phyloP scores from a whole-genome alignment of 2,797 vertebrate species.

The Phaenicophaeus curvirostris region DNA sequence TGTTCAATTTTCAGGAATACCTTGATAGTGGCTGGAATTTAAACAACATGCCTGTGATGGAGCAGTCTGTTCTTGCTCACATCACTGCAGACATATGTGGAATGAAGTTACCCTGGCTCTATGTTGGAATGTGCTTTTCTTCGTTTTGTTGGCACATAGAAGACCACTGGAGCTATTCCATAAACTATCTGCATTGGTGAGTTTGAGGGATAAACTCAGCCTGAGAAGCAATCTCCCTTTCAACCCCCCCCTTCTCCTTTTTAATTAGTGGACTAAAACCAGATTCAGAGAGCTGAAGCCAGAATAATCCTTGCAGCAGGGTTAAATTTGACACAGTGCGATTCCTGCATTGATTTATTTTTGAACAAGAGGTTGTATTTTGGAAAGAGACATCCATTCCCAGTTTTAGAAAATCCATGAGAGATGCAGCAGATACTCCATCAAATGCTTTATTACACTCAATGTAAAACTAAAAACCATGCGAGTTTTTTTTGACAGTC shows the following conservation, averaged over 20 bases:
- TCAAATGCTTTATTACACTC: constrained; percentile 28
- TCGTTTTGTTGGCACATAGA: constrained; percentile 99
- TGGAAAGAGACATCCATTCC: constrained; percentile 69
- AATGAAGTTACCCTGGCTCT: constrained; percentile 98
- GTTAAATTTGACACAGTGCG: not conserved
- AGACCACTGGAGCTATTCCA: constrained; percentile 99
- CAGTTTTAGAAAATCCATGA: constrained; percentile 27
- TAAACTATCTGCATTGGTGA: constrained; percentile 98
- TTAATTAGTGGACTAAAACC: not conserved
- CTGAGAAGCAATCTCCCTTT: not conserved
- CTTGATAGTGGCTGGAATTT: constrained; percentile 97
- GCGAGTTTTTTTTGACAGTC: not conserved
- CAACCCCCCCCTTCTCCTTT: not conserved
- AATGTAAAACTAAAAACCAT: constrained; percentile 3
- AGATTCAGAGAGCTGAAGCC: not conserved
- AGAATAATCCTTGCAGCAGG: not conserved
- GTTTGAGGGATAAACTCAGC: constrained; percentile 24
- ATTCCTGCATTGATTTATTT: not conserved
- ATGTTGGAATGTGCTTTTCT: constrained; percentile 99
- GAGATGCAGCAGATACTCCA: constrained; percentile 25
- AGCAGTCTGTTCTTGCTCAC: constrained; percentile 94
- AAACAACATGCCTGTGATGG: constrained; percentile 98
- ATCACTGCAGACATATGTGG: constrained; percentile 98
- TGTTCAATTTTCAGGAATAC: constrained; percentile 85
- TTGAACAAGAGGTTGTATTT: constrained; percentile 20